Conservation (phyloP, 2,797 vertebrate genomes). For the Pipistrellus nathusii region DNA sequence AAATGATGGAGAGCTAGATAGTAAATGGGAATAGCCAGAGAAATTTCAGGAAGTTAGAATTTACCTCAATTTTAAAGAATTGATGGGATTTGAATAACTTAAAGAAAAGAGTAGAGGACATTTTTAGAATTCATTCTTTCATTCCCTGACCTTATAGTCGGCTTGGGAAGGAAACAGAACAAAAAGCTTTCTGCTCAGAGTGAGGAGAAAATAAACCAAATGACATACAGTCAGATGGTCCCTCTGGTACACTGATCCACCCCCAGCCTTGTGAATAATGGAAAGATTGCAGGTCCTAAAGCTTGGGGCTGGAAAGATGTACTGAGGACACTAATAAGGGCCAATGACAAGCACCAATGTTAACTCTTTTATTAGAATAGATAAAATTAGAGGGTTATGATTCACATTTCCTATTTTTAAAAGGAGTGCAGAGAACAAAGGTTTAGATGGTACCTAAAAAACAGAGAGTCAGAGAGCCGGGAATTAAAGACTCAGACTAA, state of each 20-base stretch:
- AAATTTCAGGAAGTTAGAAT: slow-evolving; percentile 9
- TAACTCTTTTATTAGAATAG: slow-evolving; percentile 21
- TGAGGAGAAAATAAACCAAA: neutral
- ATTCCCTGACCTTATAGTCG: neutral
- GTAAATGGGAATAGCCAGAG: neutral
- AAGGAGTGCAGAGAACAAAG: slow-evolving; percentile 16
- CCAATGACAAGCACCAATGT: neutral
- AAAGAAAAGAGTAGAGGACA: neutral
- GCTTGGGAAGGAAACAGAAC: neutral
- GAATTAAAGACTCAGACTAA: slow-evolving; percentile 3
- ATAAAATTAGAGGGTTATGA: slow-evolving; percentile 22
- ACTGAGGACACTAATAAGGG: neutral
- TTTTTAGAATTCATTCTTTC: slow-evolving; percentile 3
- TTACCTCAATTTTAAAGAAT: neutral
- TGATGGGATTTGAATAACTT: neutral
- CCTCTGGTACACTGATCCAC: neutral
- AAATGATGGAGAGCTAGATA: neutral
- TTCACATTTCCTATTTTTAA: slow-evolving; percentile 53
- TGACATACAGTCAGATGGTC: neutral
- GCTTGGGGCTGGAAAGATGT: neutral
- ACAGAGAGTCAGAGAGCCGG: neutral
- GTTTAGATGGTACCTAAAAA: neutral
- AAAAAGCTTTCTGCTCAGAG: neutral
- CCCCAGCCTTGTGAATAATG: neutral
- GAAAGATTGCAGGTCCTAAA: neutral